Conservation (phyloP, 2,113 vertebrate genomes). For the Daboia siamensis region DNA sequence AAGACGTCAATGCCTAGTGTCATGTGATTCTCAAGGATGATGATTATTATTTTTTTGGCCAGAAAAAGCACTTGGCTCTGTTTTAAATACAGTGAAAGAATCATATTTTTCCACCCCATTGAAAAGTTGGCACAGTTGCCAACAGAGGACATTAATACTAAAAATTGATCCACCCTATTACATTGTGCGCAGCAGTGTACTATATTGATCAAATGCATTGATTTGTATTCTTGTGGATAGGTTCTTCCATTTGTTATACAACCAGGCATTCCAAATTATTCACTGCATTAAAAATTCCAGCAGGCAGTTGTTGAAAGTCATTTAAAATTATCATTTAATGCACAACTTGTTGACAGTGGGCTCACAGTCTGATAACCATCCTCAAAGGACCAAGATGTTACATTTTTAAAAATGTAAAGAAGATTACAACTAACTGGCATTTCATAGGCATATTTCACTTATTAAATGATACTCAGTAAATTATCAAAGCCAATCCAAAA, state of each 20-base stretch:
- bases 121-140: not conserved
- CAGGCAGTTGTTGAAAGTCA: not conserved
- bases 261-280: not conserved
- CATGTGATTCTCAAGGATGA: conserved; percentile 28
- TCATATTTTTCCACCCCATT: not conserved
- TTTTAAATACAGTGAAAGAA: not conserved
- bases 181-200: not conserved
- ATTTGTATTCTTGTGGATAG: not conserved
- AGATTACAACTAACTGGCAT: not conserved
- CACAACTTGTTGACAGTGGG: not conserved
- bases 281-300: not conserved
- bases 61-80: conserved; percentile 31
- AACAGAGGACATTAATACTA: not conserved
- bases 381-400: not conserved
- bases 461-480: not conserved
- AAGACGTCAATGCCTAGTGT: not conserved
- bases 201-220: not conserved
- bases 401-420: not conserved
- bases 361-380: not conserved
- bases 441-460: not conserved
- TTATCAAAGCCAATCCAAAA: not conserved
- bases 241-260: not conserved
- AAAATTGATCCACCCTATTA: not conserved
- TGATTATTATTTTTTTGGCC: not conserved
- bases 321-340: not conserved